Percentiles rank a stretch among this genome's conserved stretches.
phyloP scores from a whole-genome alignment of 2,888 invertebrate genomes.

The Harpagoxenus sublaevis region DNA sequence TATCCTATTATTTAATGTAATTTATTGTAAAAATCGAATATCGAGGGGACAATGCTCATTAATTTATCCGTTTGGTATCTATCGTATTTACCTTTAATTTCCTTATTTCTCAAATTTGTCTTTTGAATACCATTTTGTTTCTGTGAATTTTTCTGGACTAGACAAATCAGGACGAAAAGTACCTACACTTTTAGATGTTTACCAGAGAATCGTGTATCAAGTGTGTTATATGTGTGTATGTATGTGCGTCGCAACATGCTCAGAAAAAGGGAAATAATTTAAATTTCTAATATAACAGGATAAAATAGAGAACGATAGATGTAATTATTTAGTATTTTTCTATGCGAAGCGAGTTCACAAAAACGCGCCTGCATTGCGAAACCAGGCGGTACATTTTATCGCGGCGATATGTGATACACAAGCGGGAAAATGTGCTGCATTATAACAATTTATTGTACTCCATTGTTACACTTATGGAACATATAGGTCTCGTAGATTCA shows the following conservation, averaged over 20 bases:
- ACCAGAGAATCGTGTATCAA: constrained; percentile 44
- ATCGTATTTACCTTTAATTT: constrained; percentile 40
- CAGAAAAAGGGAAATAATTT: constrained; percentile 54
- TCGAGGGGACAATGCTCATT: constrained; percentile 60
- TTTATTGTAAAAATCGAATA: constrained; percentile 70
- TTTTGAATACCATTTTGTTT: background rate
- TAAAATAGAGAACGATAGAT: constrained; percentile 15
- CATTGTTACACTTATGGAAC: constrained; percentile 72
- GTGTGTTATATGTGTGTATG: constrained; percentile 13
- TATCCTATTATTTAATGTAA: constrained; percentile 68
- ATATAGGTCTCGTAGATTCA: constrained; percentile 65
- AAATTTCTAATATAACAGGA: constrained; percentile 66
- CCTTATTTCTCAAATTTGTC: constrained; percentile 15
- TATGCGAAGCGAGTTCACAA: constrained; percentile 27
- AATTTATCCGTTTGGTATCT: constrained; percentile 52
- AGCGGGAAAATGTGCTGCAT: constrained; percentile 37
- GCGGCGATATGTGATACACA: constrained; percentile 30
- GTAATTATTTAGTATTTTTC: constrained; percentile 48
- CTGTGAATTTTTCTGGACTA: constrained; percentile 2
- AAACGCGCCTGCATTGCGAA: background rate
- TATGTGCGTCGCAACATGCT: constrained; percentile 43
- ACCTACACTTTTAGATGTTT: constrained; percentile 59
- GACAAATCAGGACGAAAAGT: constrained; percentile 55
- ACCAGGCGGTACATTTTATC: constrained; percentile 8
- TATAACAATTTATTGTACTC: constrained; percentile 76